Evolutionary conservation across 2,888 invertebrate genomes (phyloP).

Genomic region (Siphlonurus alternatus): DNA sequence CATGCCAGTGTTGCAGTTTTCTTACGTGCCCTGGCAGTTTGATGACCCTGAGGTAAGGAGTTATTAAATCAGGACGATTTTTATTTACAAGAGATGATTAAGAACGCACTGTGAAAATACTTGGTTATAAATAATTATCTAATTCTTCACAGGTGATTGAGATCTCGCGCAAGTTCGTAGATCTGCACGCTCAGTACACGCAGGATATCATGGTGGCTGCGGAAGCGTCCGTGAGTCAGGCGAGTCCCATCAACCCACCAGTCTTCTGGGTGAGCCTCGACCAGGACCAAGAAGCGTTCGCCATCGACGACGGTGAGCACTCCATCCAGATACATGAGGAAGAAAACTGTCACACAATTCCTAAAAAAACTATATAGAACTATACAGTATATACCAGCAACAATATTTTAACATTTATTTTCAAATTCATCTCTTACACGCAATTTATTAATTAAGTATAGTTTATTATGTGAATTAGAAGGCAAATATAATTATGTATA

Average conservation of each 20-base stretch:
- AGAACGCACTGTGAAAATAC: neutral
- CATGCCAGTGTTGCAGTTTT: constrained; percentile 64
- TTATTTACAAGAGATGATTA: neutral
- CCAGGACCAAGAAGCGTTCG: constrained; percentile 36
- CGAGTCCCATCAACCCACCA: constrained; percentile 60
- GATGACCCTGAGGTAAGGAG: constrained; percentile 32
- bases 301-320: constrained; percentile 26
- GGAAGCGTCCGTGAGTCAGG: constrained; percentile 35
- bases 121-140: neutral
- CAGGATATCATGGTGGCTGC: constrained; percentile 38
- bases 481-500: no score
- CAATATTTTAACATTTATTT: no score
- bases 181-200: constrained; percentile 43
- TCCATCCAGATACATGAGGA: no score
- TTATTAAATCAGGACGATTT: no score
- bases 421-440: no score
- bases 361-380: no score
- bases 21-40: constrained; percentile 64
- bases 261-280: constrained; percentile 40
- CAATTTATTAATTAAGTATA: no score
- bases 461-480: no score
- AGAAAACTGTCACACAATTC: no score
- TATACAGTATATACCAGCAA: no score
- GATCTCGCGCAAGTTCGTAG: constrained; percentile 44
- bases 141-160: constrained; percentile 34